Evolutionary conservation across 2,113 vertebrate species (phyloP), one percentile per base, ranked within the genome.

Genomic region (Uria aalge): DNA sequence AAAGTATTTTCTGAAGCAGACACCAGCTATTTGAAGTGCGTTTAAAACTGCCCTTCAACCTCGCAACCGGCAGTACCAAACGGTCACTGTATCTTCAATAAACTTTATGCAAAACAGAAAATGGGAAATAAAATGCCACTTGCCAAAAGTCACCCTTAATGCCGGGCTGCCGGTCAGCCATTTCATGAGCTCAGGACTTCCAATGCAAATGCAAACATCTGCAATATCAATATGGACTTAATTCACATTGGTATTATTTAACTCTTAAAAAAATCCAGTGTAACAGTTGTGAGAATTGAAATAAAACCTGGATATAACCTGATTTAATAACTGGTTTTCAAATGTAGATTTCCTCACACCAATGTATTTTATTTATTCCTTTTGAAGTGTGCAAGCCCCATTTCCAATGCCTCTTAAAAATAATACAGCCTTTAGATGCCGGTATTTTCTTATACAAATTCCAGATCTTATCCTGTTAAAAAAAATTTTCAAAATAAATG

Each of bases 221-320:
- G 8, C 45, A 67, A 22, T 15, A 55, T 18, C 9, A n/a, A 3
- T 6, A 71, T 0, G 5, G 14, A 55, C 29, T n/a, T 36, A 21
- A 78, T 1, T 38, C 11, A 50, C 29, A 52, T 1, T n/a, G 11
- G 15, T 1, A 56, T 3, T 14, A 38, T 7, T 43, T 26, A 55
- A 64, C 12, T 56, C 29, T 53, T 66, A 26, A 66, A 80, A 29
- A 77, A n/a, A 13, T 29, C 13, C 29, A 87, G 23, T 8, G 1
- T 7, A 55, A 76, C 8, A 85, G 38, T 5, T 38, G 5, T 11
- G 12, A 91, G 29, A 66, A 81, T 1, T 8, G 1, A 56, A 78
- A 38, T 45, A 41, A 55, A 64, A 52, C 5, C 15, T 14, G 14
- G 24, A 53, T 45, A 0, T 14, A 48, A 34, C 45, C 45, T 45